Percentiles rank a stretch among this genome's conserved stretches.
phyloP scores from a whole-genome alignment of 2,797 vertebrate genomes.

The Hylomyscus alleni region DNA sequence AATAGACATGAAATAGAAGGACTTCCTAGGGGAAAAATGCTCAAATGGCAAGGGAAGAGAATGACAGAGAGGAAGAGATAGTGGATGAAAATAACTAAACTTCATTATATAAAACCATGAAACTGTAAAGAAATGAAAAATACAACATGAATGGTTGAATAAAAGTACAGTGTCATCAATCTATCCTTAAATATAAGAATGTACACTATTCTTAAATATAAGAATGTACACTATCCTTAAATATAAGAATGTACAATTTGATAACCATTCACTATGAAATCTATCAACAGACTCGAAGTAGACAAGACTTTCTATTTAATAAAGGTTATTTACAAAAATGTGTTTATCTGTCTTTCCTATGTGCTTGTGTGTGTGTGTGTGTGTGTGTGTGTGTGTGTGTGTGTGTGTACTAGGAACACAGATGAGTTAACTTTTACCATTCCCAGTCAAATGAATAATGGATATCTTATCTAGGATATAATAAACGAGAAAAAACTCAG shows the following conservation, averaged over 20 bases:
- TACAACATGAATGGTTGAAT: not conserved
- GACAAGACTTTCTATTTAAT: not conserved
- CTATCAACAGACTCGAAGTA: not conserved
- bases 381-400: not conserved
- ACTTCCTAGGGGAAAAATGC: not conserved
- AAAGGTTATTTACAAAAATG: not conserved
- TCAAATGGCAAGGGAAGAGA: not conserved
- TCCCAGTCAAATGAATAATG: not conserved
- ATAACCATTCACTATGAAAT: not conserved
- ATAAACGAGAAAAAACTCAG: not conserved
- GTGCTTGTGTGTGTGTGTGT: no score
- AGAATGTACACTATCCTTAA: not conserved
- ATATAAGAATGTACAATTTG: not conserved
- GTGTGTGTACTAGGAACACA: not conserved
- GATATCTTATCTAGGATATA: not conserved
- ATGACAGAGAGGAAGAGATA: not conserved
- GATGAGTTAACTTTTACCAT: not conserved
- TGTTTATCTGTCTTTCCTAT: rapidly evolving
- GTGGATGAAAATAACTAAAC: not conserved
- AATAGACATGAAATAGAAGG: not conserved
- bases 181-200: not conserved
- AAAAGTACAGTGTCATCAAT: not conserved
- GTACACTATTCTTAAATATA: not conserved
- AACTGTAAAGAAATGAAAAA: not conserved
- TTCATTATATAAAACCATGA: not conserved